Evolutionary conservation across 37 sponge, comb jelly and placozoan genomes (phyloP).

Genomic region (Petrosia ficiformis): DNA sequence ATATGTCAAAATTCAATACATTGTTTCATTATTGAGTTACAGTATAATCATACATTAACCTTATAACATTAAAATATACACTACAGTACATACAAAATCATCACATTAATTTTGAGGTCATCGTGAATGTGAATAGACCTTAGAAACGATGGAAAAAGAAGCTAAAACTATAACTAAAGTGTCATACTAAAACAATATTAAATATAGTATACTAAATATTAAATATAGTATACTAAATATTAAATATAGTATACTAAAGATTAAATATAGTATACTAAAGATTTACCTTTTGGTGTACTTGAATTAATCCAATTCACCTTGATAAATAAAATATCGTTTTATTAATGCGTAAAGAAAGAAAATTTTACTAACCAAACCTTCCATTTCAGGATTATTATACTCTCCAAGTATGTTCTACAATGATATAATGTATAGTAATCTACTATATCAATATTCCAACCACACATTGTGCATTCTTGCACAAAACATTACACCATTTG

Average conservation of each 20-base stretch:
- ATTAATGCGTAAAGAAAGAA: neutral
- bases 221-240: too few species aligned
- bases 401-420: conserved; percentile 70
- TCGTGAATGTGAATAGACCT: neutral
- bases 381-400: conserved; percentile 73
- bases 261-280: neutral
- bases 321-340: neutral
- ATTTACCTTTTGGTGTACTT: conserved; percentile 9
- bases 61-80: too few species aligned
- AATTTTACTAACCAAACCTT: conserved; percentile 66
- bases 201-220: too few species aligned
- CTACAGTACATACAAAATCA: too few species aligned
- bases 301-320: conserved; percentile 40
- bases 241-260: too few species aligned
- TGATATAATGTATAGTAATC: neutral
- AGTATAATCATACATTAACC: too few species aligned
- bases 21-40: too few species aligned
- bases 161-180: conserved; percentile 6
- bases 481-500: too few species aligned
- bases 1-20: too few species aligned
- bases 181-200: too few species aligned
- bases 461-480: too few species aligned
- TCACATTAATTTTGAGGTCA: too few species aligned
- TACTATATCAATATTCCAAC: neutral
- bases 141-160: neutral